These are phyloP conservation scores for Exaiptasia diaphana DNA, from an alignment of 64 coral and sea anemone species.

Conservation along the genomic window DNA sequence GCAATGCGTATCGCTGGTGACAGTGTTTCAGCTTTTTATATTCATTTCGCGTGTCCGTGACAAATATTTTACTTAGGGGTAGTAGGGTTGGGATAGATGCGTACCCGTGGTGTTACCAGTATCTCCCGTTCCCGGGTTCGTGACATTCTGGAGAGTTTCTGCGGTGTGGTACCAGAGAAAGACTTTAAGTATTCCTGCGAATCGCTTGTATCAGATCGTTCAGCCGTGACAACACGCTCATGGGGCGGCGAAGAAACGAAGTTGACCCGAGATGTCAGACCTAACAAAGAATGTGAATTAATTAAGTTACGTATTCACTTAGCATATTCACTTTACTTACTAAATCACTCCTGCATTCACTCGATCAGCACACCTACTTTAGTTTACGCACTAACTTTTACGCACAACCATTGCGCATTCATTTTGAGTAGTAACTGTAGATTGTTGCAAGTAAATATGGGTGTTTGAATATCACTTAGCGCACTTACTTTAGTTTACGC, in stretches of 20 bases:
- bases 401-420: too few species aligned
- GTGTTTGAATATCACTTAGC: too few species aligned
- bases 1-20: neutral
- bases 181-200: constrained; percentile 16
- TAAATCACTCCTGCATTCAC: too few species aligned
- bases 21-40: too few species aligned
- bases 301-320: neutral
- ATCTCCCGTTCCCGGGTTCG: constrained; percentile 11
- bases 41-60: too few species aligned
- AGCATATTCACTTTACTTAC: too few species aligned
- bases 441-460: too few species aligned
- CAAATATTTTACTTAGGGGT: neutral
- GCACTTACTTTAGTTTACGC: too few species aligned
- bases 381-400: too few species aligned
- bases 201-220: constrained; percentile 5
- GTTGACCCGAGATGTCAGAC: neutral
- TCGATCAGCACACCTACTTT: too few species aligned
- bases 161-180: constrained; percentile 40
- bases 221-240: neutral
- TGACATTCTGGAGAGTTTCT: constrained; percentile 44
- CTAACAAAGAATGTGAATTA: neutral
- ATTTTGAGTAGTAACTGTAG: too few species aligned
- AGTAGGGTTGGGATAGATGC: neutral
- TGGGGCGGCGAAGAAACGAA: neutral
- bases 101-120: constrained; percentile 44